A percentile compares a stretch with the other conserved stretches of the same genome.
phyloP scores from a whole-genome alignment of 2,113 vertebrate species.

The Microtus montanus region DNA sequence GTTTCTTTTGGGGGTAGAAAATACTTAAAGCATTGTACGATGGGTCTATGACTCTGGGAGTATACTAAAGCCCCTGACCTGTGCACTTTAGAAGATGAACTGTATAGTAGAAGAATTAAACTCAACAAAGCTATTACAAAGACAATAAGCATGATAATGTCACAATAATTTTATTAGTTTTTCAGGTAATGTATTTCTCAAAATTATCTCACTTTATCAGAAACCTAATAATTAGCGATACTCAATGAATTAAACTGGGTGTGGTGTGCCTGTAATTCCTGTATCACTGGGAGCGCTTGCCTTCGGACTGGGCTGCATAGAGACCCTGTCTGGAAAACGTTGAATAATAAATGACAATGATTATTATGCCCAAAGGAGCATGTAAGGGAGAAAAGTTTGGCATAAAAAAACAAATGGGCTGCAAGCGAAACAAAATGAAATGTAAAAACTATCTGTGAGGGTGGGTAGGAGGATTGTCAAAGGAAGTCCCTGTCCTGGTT shows the following conservation, averaged over 20 bases:
- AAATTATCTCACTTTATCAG: background rate
- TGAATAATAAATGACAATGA: background rate
- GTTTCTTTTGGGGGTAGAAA: background rate
- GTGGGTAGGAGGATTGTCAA: background rate
- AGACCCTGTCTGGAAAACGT: background rate
- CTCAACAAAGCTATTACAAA: background rate
- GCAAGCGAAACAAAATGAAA: background rate
- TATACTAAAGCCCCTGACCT: background rate
- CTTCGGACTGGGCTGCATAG: no score
- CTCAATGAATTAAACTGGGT: conserved; percentile 7
- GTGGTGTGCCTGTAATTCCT: background rate
- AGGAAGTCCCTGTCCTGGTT: background rate
- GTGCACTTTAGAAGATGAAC: conserved; percentile 16
- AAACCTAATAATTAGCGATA: conserved; percentile 19
- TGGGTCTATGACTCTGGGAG: background rate
- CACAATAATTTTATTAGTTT: conserved; percentile 27
- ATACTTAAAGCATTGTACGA: background rate
- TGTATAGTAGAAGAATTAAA: background rate
- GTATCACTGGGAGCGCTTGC: background rate
- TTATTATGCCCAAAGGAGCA: background rate
- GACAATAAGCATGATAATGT: background rate
- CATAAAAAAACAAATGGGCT: background rate
- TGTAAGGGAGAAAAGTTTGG: background rate
- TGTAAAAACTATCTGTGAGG: background rate
- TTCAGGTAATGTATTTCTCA: conserved; percentile 4